phyloP scores from a whole-genome alignment of 2,888 invertebrate genomes.

The Fissipunctia ypsillon region DNA sequence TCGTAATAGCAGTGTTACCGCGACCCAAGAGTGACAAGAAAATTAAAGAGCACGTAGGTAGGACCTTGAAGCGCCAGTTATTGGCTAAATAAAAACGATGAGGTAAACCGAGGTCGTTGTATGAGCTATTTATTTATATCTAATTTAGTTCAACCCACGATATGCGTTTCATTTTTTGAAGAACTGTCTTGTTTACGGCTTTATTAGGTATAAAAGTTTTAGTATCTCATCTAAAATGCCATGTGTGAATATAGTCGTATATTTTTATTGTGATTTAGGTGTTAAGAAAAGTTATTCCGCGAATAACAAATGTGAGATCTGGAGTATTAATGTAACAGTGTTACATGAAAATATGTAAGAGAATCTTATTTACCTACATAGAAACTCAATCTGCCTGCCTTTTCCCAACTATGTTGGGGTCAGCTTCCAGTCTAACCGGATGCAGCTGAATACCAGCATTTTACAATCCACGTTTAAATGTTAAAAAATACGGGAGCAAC shows the following conservation, averaged over 20 bases:
- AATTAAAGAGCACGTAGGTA: slow-evolving; percentile 47
- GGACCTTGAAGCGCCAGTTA: slow-evolving; percentile 28
- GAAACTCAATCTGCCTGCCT: too few relatives aligned
- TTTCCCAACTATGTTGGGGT: too few relatives aligned
- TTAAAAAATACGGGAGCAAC: neutral
- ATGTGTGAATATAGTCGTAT: slow-evolving; percentile 28
- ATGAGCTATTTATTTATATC: slow-evolving; percentile 30
- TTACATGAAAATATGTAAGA: neutral
- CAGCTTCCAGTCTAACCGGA: too few relatives aligned
- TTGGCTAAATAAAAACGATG: slow-evolving; percentile 44
- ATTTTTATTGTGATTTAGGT: slow-evolving; percentile 38
- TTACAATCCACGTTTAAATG: neutral
- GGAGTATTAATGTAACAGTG: neutral
- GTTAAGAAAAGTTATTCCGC: neutral
- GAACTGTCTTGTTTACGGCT: slow-evolving; percentile 24
- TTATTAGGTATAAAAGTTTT: slow-evolving; percentile 47
- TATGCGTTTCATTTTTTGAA: slow-evolving; percentile 11
- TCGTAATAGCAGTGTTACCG: slow-evolving; percentile 4
- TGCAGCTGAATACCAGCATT: too few relatives aligned
- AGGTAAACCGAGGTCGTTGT: slow-evolving; percentile 23
- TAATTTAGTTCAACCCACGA: slow-evolving; percentile 21
- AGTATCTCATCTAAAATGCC: slow-evolving; percentile 35
- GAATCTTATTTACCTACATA: neutral
- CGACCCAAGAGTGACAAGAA: slow-evolving; percentile 38
- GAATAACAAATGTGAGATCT: neutral